phyloP scores from a whole-genome alignment of 2,888 invertebrate genomes.

The Pterostichus madidus region DNA sequence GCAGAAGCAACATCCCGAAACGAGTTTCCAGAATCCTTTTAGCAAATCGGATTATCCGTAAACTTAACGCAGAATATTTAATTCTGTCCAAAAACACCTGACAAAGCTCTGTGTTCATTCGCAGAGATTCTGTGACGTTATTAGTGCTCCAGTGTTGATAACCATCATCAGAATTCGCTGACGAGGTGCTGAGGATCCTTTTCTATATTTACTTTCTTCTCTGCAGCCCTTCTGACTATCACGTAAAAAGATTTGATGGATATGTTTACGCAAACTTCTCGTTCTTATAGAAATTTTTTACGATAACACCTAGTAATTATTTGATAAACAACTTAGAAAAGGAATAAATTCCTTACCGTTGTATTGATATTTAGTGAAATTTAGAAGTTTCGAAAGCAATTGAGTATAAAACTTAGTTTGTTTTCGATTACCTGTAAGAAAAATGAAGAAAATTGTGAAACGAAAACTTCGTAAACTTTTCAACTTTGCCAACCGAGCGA shows the following conservation, averaged over 20 bases:
- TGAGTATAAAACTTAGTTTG: constrained; percentile 43
- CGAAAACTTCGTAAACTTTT: constrained; percentile 25
- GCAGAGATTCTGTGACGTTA: not conserved
- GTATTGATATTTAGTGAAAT: constrained; percentile 40
- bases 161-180: constrained; percentile 40
- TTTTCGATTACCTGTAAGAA: constrained; percentile 48
- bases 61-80: constrained; percentile 36
- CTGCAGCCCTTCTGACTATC: constrained; percentile 14
- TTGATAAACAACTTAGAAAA: constrained; percentile 18
- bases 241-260: constrained; percentile 40
- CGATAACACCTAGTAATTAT: constrained; percentile 25
- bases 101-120: constrained; percentile 45
- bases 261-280: constrained; percentile 21
- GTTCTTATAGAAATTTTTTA: constrained; percentile 24
- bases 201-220: constrained; percentile 29
- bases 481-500: constrained; percentile 9
- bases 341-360: constrained; percentile 11
- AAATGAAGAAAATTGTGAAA: constrained; percentile 41
- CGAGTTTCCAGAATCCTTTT: constrained; percentile 26
- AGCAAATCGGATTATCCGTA: constrained; percentile 35
- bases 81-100: constrained; percentile 29
- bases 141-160: constrained; percentile 1
- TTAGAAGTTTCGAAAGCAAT: constrained; percentile 24
- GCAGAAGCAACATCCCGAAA: constrained; percentile 10
- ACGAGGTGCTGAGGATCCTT: constrained; percentile 28